Conservation (phyloP, 2,797 vertebrate genomes). For the Syndactyla subalaris region DNA sequence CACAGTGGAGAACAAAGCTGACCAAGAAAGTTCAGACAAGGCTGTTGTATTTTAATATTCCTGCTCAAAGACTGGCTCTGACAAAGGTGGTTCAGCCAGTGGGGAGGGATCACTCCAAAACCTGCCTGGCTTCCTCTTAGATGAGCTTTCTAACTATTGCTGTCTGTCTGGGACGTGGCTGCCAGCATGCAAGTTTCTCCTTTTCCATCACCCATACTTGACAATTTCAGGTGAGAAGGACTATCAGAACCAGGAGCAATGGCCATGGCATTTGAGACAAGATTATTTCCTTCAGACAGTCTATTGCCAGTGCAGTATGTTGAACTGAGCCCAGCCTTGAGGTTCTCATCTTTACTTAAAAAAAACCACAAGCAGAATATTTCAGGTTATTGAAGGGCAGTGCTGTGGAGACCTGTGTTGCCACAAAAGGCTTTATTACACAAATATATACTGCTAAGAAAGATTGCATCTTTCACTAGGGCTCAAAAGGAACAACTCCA, state of each 20-base stretch:
- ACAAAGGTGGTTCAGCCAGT: not conserved
- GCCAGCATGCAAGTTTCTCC: not conserved
- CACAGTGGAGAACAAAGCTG: not conserved
- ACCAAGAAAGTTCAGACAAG: not conserved
- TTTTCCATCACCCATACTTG: not conserved
- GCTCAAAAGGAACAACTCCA: not conserved
- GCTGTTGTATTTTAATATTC: not conserved
- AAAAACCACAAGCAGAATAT: not conserved
- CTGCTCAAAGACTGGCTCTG: not conserved
- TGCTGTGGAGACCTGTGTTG: not conserved
- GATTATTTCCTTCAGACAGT: not conserved
- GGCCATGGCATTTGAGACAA: not conserved
- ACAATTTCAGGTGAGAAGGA: not conserved
- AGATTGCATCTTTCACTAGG: not conserved
- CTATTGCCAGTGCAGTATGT: not conserved
- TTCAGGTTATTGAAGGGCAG: not conserved
- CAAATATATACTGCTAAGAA: not conserved
- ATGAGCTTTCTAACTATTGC: not conserved
- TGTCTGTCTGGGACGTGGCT: not conserved
- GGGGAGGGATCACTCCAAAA: not conserved
- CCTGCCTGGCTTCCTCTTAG: not conserved
- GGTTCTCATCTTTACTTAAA: not conserved
- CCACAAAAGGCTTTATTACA: not conserved
- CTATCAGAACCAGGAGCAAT: not conserved
- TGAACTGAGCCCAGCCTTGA: not conserved